Base-by-base conservation (phyloP, 2,113 vertebrate species). In the Condylura cristata region DNA sequence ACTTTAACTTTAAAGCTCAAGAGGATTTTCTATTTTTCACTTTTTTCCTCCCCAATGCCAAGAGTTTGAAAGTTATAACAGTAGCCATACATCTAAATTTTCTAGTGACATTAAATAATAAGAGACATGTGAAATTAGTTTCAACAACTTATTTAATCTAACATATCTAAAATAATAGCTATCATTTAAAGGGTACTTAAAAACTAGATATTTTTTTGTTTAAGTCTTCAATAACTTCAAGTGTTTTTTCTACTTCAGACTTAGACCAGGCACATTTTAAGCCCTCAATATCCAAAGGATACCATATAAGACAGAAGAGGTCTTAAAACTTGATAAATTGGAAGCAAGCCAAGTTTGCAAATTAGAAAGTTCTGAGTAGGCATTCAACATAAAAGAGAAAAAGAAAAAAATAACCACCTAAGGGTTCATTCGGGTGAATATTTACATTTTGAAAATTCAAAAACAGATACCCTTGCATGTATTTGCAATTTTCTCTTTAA, bases 321-420 rank as follows among this genome's bases (percentile, higher is more conserved):
- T 28, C 58, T 74, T 79, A 88, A 74, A 28, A 85, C 56, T 75
- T 80, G 4, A 16, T 22, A 89, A 88, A 71, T 66, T 71, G 71
- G 32, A 92, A 75, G 32, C 7, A 6, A 58, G 22, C 8, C 24
- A 86, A 89, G 12, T 0, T 76, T 32, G 61, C 70, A 79, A 2
- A 81, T 68, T 65, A 75, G 5, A 41, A 83, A 51, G 3, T 37
- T 70, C 51, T 58, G 63, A 74, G 30, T n/a, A 37, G 6, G 75
- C 56, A 37, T 46, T 91, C 32, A 90, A 56, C 11, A 85, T 84
- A 89, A 85, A 93, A 90, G 37, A 79, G 17, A 44, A 51, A 84
- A 5, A 8, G 14, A 85, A 34, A 24, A 32, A 88, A 58, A 65
- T 3, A n/a, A n/a, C 37, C 14, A 94, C 32, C 10, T 46, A 11